Evolutionary conservation across 2,888 invertebrate genomes (phyloP), one percentile per base, ranked within the genome.

Genomic region (Stramonita haemastoma): DNA sequence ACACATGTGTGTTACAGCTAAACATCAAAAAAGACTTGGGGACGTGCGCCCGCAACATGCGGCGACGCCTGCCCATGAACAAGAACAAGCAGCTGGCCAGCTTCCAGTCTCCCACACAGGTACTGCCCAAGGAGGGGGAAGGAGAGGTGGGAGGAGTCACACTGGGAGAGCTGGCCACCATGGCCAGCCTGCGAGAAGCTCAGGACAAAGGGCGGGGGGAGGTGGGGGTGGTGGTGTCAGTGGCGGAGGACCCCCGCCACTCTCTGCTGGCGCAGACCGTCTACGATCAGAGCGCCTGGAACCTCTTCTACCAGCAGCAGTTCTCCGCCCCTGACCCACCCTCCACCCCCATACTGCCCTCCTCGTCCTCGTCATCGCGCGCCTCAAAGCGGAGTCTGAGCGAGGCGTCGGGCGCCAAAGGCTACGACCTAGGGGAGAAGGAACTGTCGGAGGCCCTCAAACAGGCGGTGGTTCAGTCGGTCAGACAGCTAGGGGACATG

Each of bases 31-130:
- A 91, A 86, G 91, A 91, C 81, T 77, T 91, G 32, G 91, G 91
- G 29, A 91, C 91, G 11, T 91, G 91, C 88, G 91, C 91, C 32
- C 87, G 91, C 26, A 91, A 91, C 70, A 91, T 91, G 91, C 88
- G 91, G 1, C 89, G 91, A 0, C 89, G 91, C 15, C 66, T 91
- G 66, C 91, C 90, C 22, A 73, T 89, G 60, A 79, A 86, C 66
- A 89, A 88, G 46, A 34, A 26, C 70, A 84, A 89, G 85, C 89
- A 89, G 89, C 85, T 73, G 85, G 66, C 70, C 70, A 66, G 56
- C 57, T 84, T 66, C 73, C 88, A 88, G 88, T 85, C 89, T 13
- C 84, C 89, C 60, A 15, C 88, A 4, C 84, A 89, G 13, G 46
- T 73, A 56, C 15, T 26, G 57, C 32, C 81, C 32, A 87, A 87